Conservation (phyloP, 2,113 vertebrate species). For the Halcyon malimbica region DNA sequence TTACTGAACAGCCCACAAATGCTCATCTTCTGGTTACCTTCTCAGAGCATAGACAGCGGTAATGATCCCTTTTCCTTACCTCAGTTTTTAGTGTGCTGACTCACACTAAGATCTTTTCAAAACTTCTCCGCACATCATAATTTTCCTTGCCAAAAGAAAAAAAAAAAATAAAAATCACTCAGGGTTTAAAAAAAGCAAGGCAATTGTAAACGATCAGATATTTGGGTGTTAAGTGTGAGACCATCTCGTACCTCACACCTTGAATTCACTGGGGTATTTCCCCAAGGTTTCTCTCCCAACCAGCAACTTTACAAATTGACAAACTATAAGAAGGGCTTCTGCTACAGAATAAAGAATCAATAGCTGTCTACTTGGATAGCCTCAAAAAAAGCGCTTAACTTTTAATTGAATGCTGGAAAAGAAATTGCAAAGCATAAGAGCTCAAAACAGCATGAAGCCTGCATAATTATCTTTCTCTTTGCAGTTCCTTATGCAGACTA, state of each 20-base stretch:
- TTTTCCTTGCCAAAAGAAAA: neutral
- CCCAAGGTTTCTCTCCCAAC: neutral
- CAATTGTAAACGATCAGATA: neutral
- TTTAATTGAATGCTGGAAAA: constrained; percentile 42
- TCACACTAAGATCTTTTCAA: neutral
- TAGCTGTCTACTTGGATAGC: constrained; percentile 41
- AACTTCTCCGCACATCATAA: neutral
- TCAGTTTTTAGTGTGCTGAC: neutral
- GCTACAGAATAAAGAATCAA: constrained; percentile 40
- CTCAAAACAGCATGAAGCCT: constrained; percentile 44
- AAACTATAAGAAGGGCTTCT: constrained; percentile 3
- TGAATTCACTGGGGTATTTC: neutral
- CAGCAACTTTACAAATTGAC: constrained; percentile 1
- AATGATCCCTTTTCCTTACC: neutral
- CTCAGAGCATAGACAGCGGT: neutral
- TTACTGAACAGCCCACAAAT: neutral
- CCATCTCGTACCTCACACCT: neutral
- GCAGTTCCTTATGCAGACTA: constrained; percentile 22
- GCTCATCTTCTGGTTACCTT: neutral
- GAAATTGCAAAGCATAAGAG: constrained; percentile 28
- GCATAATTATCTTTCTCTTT: constrained; percentile 59
- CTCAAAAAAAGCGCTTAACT: constrained; percentile 59
- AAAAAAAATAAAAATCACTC: neutral
- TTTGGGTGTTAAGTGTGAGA: neutral
- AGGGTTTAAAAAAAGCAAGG: neutral